phyloP scores from a whole-genome alignment of 2,113 vertebrate genomes.

The Vulpes vulpes region DNA sequence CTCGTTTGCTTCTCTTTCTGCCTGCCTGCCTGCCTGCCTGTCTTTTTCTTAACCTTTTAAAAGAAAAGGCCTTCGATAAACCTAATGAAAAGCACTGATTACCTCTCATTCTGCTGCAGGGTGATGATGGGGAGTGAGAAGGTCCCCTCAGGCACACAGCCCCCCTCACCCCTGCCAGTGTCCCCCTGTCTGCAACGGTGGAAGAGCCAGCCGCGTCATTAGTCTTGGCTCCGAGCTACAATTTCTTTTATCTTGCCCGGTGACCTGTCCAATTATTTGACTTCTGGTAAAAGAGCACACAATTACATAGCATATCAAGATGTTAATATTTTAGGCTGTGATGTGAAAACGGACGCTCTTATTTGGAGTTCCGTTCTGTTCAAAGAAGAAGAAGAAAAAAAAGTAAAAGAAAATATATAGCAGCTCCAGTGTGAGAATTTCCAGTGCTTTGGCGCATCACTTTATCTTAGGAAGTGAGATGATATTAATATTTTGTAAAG shows the following conservation, averaged over 20 bases:
- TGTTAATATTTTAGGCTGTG: slow-evolving; percentile 38
- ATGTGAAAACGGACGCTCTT: background rate
- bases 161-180: too few relatives aligned
- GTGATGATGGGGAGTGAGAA: slow-evolving; percentile 41
- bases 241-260: slow-evolving; percentile 31
- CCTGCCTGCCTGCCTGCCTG: too few relatives aligned
- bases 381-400: background rate
- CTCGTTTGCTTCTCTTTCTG: background rate
- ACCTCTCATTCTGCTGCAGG: slow-evolving; percentile 49
- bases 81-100: slow-evolving; percentile 65
- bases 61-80: slow-evolving; percentile 69
- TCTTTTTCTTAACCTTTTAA: slow-evolving; percentile 49
- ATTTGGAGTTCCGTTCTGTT: slow-evolving; percentile 9
- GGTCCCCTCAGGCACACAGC: background rate
- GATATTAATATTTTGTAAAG: slow-evolving; percentile 68
- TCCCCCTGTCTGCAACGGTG: fast-evolving
- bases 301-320: background rate
- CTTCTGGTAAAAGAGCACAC: slow-evolving; percentile 33
- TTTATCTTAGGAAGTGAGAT: slow-evolving; percentile 70
- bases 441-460: slow-evolving; percentile 11
- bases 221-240: background rate
- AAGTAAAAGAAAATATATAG: background rate
- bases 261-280: slow-evolving; percentile 35
- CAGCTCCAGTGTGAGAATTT: slow-evolving; percentile 2
- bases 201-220: slow-evolving; percentile 20